Evolutionary conservation across 2,888 invertebrate genomes (phyloP).

Genomic region (Cheiracanthium punctorium): DNA sequence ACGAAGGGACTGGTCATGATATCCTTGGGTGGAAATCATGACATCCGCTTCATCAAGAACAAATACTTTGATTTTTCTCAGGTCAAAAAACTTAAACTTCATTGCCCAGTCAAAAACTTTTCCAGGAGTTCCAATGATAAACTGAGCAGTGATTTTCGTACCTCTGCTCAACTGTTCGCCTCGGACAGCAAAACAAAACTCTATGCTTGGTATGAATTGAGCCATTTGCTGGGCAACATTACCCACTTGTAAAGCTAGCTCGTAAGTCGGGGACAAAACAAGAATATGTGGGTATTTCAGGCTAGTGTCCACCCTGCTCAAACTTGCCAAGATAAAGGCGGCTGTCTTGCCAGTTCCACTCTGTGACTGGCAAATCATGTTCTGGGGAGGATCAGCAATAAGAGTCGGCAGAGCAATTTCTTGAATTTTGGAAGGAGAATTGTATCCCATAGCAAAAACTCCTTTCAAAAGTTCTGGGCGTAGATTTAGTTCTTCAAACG

Average conservation of each 20-base stretch:
- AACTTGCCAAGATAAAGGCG: conserved; percentile 97
- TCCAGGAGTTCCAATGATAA: conserved; percentile 98
- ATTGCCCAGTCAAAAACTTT: conserved; percentile 96
- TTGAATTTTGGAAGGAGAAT: conserved; percentile 97
- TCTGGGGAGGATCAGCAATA: conserved; percentile 94
- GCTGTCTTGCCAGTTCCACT: conserved; percentile 99
- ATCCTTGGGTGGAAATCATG: conserved; percentile 98
- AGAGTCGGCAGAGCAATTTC: conserved; percentile 96
- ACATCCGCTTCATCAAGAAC: conserved; percentile 99
- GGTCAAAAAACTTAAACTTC: conserved; percentile 89
- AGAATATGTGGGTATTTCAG: conserved; percentile 86
- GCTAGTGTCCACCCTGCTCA: conserved; percentile 89
- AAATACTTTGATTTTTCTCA: conserved; percentile 90
- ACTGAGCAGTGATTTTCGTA: conserved; percentile 86
- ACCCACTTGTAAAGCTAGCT: conserved; percentile 97
- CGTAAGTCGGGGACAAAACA: conserved; percentile 97
- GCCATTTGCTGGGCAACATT: conserved; percentile 98
- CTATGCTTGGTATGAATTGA: conserved; percentile 91
- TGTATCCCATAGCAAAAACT: conserved; percentile 96
- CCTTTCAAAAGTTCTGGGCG: conserved; percentile 94
- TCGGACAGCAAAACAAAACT: conserved; percentile 92
- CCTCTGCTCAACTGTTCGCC: conserved; percentile 82
- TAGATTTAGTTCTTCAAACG: conserved; percentile 79
- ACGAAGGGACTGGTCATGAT: conserved; percentile 96
- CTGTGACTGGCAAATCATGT: conserved; percentile 99